Conservation (phyloP, 1,140 invertebrate species). For the Sweltsa coloradensis region DNA sequence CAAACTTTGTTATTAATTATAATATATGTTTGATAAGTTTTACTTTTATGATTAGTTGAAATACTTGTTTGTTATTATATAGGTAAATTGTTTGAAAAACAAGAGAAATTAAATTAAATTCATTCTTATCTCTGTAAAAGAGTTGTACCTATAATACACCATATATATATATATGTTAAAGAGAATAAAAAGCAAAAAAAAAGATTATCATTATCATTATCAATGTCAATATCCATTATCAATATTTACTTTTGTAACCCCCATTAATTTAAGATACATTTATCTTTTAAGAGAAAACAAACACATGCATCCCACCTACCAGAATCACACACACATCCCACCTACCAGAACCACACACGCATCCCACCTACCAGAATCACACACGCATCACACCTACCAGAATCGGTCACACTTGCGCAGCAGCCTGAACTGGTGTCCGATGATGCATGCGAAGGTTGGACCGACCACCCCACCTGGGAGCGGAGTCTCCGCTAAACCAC, state of each 20-base stretch:
- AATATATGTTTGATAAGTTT: too few species aligned
- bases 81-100: too few species aligned
- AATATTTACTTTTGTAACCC: neutral
- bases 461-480: slow-evolving; percentile 38
- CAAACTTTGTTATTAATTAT: too few species aligned
- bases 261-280: neutral
- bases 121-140: too few species aligned
- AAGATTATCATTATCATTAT: neutral
- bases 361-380: neutral
- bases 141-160: too few species aligned
- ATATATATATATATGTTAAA: too few species aligned
- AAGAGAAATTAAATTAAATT: too few species aligned
- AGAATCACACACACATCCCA: neutral
- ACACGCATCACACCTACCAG: slow-evolving; percentile 27
- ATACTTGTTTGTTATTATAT: too few species aligned
- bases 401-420: slow-evolving; percentile 41
- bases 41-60: too few species aligned
- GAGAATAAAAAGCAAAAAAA: too few species aligned
- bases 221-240: neutral
- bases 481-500: slow-evolving; percentile 37
- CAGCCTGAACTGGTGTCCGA: slow-evolving; percentile 37
- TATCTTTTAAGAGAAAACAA: neutral
- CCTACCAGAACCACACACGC: neutral
- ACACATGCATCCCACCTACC: neutral
- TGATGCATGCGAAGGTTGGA: slow-evolving; percentile 42